Percentiles rank a stretch among this genome's conserved stretches.
Conservation (phyloP, 37 sponge, comb jelly and placozoan genomes). For the Diacarnus erythraeanus region DNA sequence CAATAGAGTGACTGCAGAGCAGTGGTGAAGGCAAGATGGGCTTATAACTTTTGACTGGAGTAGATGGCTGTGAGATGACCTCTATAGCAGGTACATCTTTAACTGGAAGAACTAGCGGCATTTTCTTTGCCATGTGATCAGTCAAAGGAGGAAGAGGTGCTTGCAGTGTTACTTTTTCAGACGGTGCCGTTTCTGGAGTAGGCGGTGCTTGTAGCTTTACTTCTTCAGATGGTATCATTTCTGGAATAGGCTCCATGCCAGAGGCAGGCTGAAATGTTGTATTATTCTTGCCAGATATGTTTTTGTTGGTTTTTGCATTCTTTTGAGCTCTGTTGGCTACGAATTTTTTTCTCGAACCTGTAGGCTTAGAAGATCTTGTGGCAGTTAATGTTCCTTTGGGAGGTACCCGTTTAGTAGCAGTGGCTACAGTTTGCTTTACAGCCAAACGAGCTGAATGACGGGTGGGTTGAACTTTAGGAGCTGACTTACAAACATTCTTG, state of each 20-base stretch:
- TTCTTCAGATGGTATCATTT: neutral
- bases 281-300: neutral
- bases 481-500: too few species aligned
- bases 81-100: neutral
- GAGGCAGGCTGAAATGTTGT: neutral
- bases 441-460: slow-evolving; percentile 1
- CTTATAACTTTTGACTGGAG: neutral
- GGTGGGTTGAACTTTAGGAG: too few species aligned
- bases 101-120: neutral
- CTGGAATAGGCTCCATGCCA: neutral
- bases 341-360: neutral
- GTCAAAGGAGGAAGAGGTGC: neutral
- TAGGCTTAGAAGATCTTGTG: neutral
- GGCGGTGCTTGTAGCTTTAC: neutral
- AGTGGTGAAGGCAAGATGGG: slow-evolving; percentile 19
- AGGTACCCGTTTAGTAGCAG: neutral
- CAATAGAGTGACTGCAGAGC: slow-evolving; percentile 1
- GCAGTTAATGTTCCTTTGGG: neutral
- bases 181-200: neutral
- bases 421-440: neutral
- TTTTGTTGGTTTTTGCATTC: neutral
- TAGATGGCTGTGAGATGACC: neutral
- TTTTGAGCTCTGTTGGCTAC: neutral
- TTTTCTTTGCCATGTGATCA: neutral
- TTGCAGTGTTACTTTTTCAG: neutral